Evolutionary conservation across 2,888 invertebrate genomes (phyloP).

Genomic region (Helleia helle): DNA sequence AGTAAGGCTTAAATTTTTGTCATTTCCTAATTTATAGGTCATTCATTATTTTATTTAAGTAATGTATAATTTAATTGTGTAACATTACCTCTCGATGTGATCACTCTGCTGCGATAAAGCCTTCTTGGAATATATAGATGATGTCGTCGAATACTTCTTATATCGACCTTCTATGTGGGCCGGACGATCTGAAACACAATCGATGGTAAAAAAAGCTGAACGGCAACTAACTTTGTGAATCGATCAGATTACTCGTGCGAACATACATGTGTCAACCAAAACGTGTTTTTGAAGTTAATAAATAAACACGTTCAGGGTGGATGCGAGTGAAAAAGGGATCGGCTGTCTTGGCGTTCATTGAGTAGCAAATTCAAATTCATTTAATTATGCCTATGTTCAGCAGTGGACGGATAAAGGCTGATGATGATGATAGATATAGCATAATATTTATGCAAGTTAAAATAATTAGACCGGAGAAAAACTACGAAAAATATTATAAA

Average conservation of each 20-base stretch:
- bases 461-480: too few species aligned
- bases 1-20: too few species aligned
- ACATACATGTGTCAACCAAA: conserved; percentile 20
- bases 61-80: too few species aligned
- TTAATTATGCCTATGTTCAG: too few species aligned
- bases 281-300: not conserved
- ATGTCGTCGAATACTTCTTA: conserved; percentile 68
- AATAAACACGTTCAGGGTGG: conserved; percentile 6
- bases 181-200: conserved; percentile 52
- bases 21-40: too few species aligned
- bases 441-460: not conserved
- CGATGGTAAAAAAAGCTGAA: conserved; percentile 12
- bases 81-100: conserved; percentile 65
- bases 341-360: too few species aligned
- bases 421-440: too few species aligned
- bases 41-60: too few species aligned
- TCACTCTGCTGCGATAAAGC: conserved; percentile 63
- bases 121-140: conserved; percentile 66
- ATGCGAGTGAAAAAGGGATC: too few species aligned
- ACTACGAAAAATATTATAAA: too few species aligned
- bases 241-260: conserved; percentile 22
- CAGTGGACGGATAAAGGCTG: too few species aligned
- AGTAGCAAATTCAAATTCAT: too few species aligned
- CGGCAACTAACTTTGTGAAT: conserved; percentile 14
- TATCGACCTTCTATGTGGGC: conserved; percentile 66